A percentile compares a stretch with the other conserved stretches of the same genome.
Evolutionary conservation across 1,140 invertebrate species (phyloP).

Genomic region (Aleiodes sp.): DNA sequence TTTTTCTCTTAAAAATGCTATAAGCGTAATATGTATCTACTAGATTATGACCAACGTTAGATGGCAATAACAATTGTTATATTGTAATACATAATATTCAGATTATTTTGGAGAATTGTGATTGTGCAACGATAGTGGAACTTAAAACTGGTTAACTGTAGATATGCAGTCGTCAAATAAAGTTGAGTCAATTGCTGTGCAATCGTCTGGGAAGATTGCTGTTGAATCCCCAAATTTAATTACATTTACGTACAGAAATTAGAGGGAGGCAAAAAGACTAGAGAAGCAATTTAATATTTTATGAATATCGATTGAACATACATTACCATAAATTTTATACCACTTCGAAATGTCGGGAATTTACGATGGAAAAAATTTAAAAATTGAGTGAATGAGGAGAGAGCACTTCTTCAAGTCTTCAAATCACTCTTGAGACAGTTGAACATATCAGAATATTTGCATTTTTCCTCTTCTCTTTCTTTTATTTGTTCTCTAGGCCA

Average conservation of each 20-base stretch:
- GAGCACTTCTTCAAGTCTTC: conserved; percentile 36
- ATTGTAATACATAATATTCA: conserved; percentile 45
- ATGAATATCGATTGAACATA: neutral
- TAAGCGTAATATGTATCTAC: too few relatives aligned
- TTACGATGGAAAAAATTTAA: neutral
- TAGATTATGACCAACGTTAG: neutral
- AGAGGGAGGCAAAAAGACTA: neutral
- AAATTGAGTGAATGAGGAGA: neutral
- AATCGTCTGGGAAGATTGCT: neutral
- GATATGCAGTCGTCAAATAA: too few relatives aligned
- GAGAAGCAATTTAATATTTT: conserved; percentile 10
- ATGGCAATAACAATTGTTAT: conserved; percentile 51
- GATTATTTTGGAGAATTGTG: neutral
- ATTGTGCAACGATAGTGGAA: neutral
- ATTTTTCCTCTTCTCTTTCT: conserved; percentile 40
- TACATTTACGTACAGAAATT: neutral
- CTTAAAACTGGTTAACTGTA: neutral
- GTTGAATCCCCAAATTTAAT: conserved; percentile 3
- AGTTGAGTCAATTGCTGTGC: too few relatives aligned
- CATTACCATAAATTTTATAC: conserved; percentile 11
- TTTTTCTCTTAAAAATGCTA: too few relatives aligned
- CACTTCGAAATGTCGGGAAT: neutral
- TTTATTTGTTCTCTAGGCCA: neutral
- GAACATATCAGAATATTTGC: conserved; percentile 53
- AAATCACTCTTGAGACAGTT: conserved; percentile 48